Evolutionary conservation across 2,113 vertebrate species (phyloP).

Genomic region (Strix aluco): DNA sequence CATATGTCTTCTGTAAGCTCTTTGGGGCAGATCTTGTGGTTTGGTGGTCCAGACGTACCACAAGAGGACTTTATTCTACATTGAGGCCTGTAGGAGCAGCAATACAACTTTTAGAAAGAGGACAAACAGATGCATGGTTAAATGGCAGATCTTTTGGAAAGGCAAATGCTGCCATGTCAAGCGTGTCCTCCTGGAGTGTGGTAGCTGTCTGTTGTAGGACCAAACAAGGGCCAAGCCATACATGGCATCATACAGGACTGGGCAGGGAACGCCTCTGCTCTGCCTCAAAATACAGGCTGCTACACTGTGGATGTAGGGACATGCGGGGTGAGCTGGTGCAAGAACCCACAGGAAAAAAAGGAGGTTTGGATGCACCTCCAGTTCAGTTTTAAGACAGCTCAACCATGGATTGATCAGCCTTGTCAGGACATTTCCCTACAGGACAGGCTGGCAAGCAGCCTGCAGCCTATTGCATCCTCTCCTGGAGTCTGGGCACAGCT

Average conservation of each 20-base stretch:
- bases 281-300: not conserved
- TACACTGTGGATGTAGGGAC: not conserved
- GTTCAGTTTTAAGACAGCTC: not conserved
- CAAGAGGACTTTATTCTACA: not conserved
- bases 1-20: not conserved
- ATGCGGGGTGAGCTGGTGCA: accelerated
- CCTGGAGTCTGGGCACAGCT: not conserved
- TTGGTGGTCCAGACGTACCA: not conserved
- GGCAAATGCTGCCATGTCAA: accelerated
- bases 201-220: not conserved
- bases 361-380: not conserved
- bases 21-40: not conserved
- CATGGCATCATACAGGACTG: not conserved
- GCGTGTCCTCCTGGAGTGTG: accelerated
- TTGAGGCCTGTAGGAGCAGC: not conserved
- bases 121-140: not conserved
- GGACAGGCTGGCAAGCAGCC: not conserved
- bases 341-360: not conserved
- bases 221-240: not conserved
- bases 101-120: not conserved
- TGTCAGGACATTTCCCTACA: not conserved
- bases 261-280: not conserved
- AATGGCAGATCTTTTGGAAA: not conserved
- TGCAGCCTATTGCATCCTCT: not conserved
- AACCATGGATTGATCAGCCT: not conserved